A percentile compares a stretch with the other conserved stretches of the same genome.
phyloP scores from a whole-genome alignment of 92 coral and sea anemone species.

The Montipora capitata region DNA sequence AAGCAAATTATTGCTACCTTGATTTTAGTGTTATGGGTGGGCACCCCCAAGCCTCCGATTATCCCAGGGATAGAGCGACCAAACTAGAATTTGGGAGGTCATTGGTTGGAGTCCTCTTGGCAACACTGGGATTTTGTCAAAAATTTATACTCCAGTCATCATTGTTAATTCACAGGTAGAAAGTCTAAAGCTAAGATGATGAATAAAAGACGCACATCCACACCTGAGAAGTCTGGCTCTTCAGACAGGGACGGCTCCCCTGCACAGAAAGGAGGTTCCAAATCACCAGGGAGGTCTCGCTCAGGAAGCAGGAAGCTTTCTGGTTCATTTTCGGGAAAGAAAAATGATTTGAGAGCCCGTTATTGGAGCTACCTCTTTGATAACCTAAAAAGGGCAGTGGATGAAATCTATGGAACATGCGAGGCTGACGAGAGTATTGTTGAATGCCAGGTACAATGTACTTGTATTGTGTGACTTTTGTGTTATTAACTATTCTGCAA shows the following conservation, averaged over 20 bases:
- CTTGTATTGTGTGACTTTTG: background rate
- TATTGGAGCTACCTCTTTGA: constrained; percentile 99
- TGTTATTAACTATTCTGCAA: too few species aligned
- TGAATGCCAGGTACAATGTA: constrained; percentile 91
- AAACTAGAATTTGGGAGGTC: too few species aligned
- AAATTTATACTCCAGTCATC: too few species aligned
- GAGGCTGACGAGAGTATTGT: constrained; percentile 95
- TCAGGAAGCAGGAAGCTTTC: constrained; percentile 82
- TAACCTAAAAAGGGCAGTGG: constrained; percentile 97
- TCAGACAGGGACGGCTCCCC: constrained; percentile 93
- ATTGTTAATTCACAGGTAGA: constrained; percentile 55
- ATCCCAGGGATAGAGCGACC: too few species aligned
- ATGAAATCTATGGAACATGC: constrained; percentile 98
- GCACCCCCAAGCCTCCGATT: too few species aligned
- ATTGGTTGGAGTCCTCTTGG: too few species aligned
- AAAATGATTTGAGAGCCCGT: constrained; percentile 94
- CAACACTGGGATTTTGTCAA: too few species aligned
- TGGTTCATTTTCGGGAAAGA: constrained; percentile 86
- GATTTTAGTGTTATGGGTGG: too few species aligned
- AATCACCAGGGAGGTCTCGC: constrained; percentile 82
- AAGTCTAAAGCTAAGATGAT: constrained; percentile 71
- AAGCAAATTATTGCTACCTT: too few species aligned
- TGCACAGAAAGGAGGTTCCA: constrained; percentile 77
- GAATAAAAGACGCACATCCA: constrained; percentile 74
- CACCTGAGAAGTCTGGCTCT: constrained; percentile 94